Evolutionary conservation across 2,888 invertebrate species (phyloP), one percentile per base, ranked within the genome.

Genomic region (Oxystoma pomonae): DNA sequence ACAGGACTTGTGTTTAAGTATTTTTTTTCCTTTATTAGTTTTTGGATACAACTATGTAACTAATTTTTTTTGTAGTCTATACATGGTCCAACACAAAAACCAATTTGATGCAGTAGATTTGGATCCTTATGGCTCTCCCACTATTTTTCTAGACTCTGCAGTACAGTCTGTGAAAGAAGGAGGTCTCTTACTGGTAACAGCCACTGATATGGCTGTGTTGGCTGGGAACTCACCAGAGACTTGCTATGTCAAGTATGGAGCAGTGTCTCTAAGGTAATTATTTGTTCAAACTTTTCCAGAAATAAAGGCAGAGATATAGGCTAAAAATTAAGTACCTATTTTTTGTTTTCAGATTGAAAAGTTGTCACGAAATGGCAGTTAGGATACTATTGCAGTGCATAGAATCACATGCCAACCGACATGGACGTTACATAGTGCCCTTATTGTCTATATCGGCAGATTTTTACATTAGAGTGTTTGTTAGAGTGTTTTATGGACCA

Each of bases 51-150:
- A n/a, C 50, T 51, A 16, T 55, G 9, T 12, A 9, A 12, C 16
- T 9, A 16, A 16, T n/a, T 53, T 53, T 53, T 7, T 7, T 53
- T 53, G n/a, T 7, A 17, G n/a, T 5, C 16, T 56, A 17, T 56
- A 53, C 53, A 53, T 53, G 18, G n/a, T 53, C 3, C 53, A 17
- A 17, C 3, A 18, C 56, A 18, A 16, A 16, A 84, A 89, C 61
- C 85, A 89, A 51, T 98, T 96, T 78, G 87, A 96, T 74, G 94
- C 89, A 0, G 88, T 99, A 59, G 99, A 99, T 79, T 81, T 99
- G 63, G 99, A 99, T 81, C 99, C 99, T 0, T 99, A 98, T 70
- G 99, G 99, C 1, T 94, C 95, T 72, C 96, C 99, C 0, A 89
- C 94, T 1, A 87, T 87, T 52, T 99, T 99, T 81, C 83, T 99